Evolutionary conservation across 2,888 invertebrate species (phyloP).

Genomic region (Plagodis pulveraria): DNA sequence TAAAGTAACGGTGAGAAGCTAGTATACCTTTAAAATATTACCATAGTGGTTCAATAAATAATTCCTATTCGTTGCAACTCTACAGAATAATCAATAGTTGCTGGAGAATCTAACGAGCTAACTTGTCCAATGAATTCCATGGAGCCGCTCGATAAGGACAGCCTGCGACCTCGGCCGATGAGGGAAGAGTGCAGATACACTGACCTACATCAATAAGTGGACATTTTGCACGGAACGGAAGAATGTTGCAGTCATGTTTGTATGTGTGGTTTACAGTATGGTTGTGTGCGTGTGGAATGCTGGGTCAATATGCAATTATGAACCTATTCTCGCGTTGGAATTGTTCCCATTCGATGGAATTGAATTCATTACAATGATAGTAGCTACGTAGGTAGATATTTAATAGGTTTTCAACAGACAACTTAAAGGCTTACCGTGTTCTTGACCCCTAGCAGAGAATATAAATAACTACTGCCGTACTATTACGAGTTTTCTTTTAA

Average conservation of each 20-base stretch:
- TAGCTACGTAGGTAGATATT: too few species aligned
- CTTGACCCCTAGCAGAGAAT: too few species aligned
- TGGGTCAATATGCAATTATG: constrained; percentile 3
- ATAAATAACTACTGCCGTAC: too few species aligned
- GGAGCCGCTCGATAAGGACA: constrained; percentile 46
- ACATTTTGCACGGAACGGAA: constrained; percentile 62
- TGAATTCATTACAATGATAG: too few species aligned
- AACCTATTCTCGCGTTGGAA: constrained; percentile 4
- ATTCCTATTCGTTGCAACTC: constrained; percentile 6
- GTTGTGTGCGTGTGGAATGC: constrained; percentile 19
- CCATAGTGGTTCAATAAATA: constrained; percentile 9
- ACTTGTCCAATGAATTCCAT: constrained; percentile 64
- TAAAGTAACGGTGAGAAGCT: too few species aligned
- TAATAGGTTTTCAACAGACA: too few species aligned
- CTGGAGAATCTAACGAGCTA: constrained; percentile 40
- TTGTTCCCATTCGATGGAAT: not conserved
- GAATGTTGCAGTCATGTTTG: constrained; percentile 52
- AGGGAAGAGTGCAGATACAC: constrained; percentile 48
- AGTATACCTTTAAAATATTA: not conserved
- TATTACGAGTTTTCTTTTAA: too few species aligned
- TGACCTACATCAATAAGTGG: constrained; percentile 81
- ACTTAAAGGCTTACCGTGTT: too few species aligned
- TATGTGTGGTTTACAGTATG: constrained; percentile 5
- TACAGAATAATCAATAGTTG: not conserved
- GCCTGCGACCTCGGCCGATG: constrained; percentile 24